Base-by-base conservation (phyloP, 2,113 vertebrate species). In the Pampusana beccarii region DNA sequence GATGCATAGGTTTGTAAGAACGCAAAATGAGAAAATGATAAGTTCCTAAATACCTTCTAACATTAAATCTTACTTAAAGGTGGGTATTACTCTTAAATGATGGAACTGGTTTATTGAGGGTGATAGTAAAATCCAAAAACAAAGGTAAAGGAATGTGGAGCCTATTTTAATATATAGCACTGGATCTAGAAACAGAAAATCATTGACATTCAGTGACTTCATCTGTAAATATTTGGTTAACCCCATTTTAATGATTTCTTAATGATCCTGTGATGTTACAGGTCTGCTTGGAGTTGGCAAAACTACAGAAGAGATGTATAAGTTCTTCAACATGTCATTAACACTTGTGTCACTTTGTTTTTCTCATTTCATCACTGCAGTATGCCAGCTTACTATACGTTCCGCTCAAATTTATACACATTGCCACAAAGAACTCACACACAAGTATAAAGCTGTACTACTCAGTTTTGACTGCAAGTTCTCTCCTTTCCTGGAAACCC, bases 311-410 rank as follows among this genome's bases (percentile, higher is more conserved):
- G 29, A 58, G 18, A 33, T 29, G 13, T 42, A 3, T 18, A 11
- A 25, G 21, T 29, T 91, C 50, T 46, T 72, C 13, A 86, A 34
- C 9, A 25, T 15, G 33, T 50, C 6, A 33, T 24, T 86, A 73
- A 51, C 4, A 1, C 7, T 7, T 0, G 0, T 34, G 31, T 31
- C 34, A 46, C 1, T 34, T 12, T 56, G 28, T 14, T 34, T n/a
- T 29, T 5, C 26, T 65, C 11, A 33, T 91, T 92, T 80, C 29
- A 24, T 58, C 53, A 69, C 2, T 51, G 11, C 23, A 71, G 8
- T 2, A 3, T 23, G 2, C 11, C n/a, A 58, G 11, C 6, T 69
- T 84, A 86, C 31, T 57, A 72, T 34, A 86, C 31, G 73, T 66
- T 40, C 20, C 6, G 19, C 13, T 70, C 38, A 58, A 16, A 20